These are phyloP conservation scores for Chiridota heheva DNA, from an alignment of 35 echinoderm and acorn worm genomes.

Conservation along the genomic window DNA sequence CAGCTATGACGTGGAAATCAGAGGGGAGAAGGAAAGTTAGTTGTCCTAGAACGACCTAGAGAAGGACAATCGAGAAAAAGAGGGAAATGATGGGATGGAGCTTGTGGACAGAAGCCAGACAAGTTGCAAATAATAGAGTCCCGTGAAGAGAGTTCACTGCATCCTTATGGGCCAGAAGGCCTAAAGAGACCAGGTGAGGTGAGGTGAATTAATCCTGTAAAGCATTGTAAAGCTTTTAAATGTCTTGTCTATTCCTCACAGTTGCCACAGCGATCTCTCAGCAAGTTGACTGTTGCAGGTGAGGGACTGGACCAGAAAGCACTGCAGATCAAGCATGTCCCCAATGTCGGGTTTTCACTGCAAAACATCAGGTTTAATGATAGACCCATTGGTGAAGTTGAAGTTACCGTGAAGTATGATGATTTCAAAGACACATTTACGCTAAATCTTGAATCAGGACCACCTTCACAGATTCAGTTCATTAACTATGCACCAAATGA, in stretches of 20 bases:
- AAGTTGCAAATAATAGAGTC: too few species aligned
- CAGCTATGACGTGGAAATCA: too few species aligned
- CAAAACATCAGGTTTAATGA: conserved; percentile 71
- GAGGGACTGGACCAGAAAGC: conserved; percentile 53
- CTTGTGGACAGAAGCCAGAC: too few species aligned
- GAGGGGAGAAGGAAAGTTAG: too few species aligned
- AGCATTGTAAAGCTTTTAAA: too few species aligned
- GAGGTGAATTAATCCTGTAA: too few species aligned
- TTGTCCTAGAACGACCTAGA: too few species aligned
- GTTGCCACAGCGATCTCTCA: conserved; percentile 83
- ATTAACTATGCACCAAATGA: conserved; percentile 52
- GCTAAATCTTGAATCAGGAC: conserved; percentile 62
- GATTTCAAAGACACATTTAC: conserved; percentile 72
- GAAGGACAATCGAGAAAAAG: too few species aligned
- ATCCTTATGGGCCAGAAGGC: too few species aligned
- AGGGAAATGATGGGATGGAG: too few species aligned
- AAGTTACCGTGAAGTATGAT: conserved; percentile 66
- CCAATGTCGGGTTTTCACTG: conserved; percentile 72
- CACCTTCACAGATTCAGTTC: conserved; percentile 57
- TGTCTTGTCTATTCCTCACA: conserved; percentile 23
- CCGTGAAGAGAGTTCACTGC: too few species aligned
- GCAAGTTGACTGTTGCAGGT: conserved; percentile 60
- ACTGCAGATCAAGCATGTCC: conserved; percentile 59
- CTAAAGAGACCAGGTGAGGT: too few species aligned
- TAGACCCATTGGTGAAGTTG: conserved; percentile 39